A percentile compares a stretch with the other conserved stretches of the same genome.
phyloP scores from a whole-genome alignment of 2,888 invertebrate genomes.

The Cenopis cana region DNA sequence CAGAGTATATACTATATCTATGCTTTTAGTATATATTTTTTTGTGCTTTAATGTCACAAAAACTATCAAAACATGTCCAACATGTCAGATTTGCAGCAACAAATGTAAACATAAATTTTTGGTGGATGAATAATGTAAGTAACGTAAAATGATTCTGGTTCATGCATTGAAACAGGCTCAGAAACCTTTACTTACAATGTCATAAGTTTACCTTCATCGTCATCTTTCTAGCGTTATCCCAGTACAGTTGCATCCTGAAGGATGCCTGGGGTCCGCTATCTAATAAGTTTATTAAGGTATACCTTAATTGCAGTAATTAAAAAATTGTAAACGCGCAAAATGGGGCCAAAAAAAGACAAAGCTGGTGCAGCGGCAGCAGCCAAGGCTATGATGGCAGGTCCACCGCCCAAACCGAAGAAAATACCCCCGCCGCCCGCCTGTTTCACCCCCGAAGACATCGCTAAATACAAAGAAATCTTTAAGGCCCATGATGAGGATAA shows the following conservation, averaged over 20 bases:
- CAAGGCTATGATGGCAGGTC: constrained; percentile 51
- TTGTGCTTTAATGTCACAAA: not conserved
- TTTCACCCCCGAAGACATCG: constrained; percentile 68
- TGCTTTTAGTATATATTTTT: too few species aligned
- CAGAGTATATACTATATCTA: too few species aligned
- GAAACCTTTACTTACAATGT: too few species aligned
- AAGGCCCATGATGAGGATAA: constrained; percentile 71
- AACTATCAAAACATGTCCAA: constrained; percentile 5
- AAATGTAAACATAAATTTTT: not conserved
- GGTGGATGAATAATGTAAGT: not conserved
- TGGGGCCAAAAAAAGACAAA: constrained; percentile 66
- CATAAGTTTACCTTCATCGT: too few species aligned
- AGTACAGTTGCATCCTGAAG: too few species aligned
- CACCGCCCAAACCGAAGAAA: constrained; percentile 71
- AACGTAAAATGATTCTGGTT: too few species aligned
- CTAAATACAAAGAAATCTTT: constrained; percentile 68
- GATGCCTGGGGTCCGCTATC: too few species aligned
- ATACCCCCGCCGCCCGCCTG: constrained; percentile 74
- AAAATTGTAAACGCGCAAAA: constrained; percentile 43
- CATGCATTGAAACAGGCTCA: too few species aligned
- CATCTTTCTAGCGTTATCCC: too few species aligned
- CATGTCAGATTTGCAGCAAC: not conserved
- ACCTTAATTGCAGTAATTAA: not conserved
- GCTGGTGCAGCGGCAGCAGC: constrained; percentile 46
- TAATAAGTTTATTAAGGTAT: too few species aligned